These are phyloP conservation scores for Chiridota heheva DNA, from an alignment of 35 echinoderm and acorn worm species.

Conservation along the genomic window DNA sequence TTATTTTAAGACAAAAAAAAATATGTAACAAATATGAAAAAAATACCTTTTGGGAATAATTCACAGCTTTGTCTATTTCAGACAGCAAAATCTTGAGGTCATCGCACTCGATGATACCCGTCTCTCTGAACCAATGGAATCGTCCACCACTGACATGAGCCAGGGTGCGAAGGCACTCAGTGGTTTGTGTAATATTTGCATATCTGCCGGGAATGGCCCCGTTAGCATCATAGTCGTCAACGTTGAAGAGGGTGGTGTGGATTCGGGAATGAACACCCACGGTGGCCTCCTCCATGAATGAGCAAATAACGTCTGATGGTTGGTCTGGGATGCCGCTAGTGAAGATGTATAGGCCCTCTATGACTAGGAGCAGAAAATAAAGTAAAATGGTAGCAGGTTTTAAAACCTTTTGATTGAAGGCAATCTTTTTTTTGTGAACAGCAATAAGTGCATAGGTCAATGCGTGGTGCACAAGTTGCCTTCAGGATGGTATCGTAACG, in stretches of 20 bases:
- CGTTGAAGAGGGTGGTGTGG: slow-evolving; percentile 93
- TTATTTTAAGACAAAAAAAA: not conserved
- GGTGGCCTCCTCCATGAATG: slow-evolving; percentile 88
- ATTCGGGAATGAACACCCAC: slow-evolving; percentile 67
- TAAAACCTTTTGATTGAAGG: too few relatives aligned
- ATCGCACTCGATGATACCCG: slow-evolving; percentile 96
- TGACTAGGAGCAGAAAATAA: slow-evolving; percentile 37
- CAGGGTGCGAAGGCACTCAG: slow-evolving; percentile 87
- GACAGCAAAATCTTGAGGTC: slow-evolving; percentile 81
- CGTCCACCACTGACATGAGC: slow-evolving; percentile 88
- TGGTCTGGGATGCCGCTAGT: slow-evolving; percentile 98
- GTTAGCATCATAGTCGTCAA: slow-evolving; percentile 92
- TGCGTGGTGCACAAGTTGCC: too few relatives aligned
- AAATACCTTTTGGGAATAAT: slow-evolving; percentile 96
- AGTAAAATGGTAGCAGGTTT: not conserved
- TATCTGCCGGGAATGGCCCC: slow-evolving; percentile 92
- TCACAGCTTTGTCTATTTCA: slow-evolving; percentile 99
- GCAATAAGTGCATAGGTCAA: too few relatives aligned
- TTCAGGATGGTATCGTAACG: too few relatives aligned
- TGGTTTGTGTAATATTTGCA: slow-evolving; percentile 95
- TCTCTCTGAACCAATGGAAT: slow-evolving; percentile 98
- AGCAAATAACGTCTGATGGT: slow-evolving; percentile 87
- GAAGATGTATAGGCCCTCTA: slow-evolving; percentile 94
- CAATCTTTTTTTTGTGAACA: too few relatives aligned
- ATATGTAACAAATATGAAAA: not conserved